phyloP scores from a whole-genome alignment of 1,140 invertebrate genomes.

The Pseudachorutes palmiensis region DNA sequence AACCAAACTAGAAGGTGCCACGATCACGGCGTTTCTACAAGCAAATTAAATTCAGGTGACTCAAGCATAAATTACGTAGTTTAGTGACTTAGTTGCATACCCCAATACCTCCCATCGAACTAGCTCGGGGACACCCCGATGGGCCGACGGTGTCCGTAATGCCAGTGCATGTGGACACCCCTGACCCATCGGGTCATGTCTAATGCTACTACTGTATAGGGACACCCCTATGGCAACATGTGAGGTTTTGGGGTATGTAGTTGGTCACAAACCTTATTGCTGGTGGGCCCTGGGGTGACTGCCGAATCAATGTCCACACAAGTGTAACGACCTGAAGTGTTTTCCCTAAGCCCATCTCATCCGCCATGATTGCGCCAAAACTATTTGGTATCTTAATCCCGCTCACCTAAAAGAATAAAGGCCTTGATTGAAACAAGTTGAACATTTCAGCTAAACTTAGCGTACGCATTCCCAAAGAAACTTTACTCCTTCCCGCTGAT shows the following conservation, averaged over 20 bases:
- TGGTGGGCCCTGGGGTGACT: slow-evolving; percentile 54
- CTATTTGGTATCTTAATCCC: slow-evolving; percentile 78
- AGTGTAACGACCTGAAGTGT: slow-evolving; percentile 97
- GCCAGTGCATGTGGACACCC: no score
- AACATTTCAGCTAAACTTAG: background rate
- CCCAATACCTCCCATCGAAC: no score
- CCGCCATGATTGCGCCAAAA: slow-evolving; percentile 96
- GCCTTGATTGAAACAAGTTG: background rate
- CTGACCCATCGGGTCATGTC: no score
- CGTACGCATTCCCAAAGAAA: slow-evolving; percentile 97
- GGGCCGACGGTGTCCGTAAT: no score
- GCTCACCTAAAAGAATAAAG: slow-evolving; percentile 50
- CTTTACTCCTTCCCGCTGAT: slow-evolving; percentile 98
- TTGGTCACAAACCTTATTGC: slow-evolving; percentile 49
- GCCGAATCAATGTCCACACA: slow-evolving; percentile 86
- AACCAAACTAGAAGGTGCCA: slow-evolving; percentile 92
- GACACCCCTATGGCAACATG: no score
- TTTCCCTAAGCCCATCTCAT: slow-evolving; percentile 96
- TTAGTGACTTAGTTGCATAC: no score
- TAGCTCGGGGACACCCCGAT: no score
- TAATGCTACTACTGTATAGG: no score
- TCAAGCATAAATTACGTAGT: no score
- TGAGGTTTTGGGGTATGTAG: no score
- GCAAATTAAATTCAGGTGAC: background rate
- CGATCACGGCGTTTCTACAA: slow-evolving; percentile 73